A percentile compares a stretch with the other conserved stretches of the same genome.
Evolutionary conservation across 2,797 vertebrate species (phyloP).

Genomic region (Coreius guichenoti): DNA sequence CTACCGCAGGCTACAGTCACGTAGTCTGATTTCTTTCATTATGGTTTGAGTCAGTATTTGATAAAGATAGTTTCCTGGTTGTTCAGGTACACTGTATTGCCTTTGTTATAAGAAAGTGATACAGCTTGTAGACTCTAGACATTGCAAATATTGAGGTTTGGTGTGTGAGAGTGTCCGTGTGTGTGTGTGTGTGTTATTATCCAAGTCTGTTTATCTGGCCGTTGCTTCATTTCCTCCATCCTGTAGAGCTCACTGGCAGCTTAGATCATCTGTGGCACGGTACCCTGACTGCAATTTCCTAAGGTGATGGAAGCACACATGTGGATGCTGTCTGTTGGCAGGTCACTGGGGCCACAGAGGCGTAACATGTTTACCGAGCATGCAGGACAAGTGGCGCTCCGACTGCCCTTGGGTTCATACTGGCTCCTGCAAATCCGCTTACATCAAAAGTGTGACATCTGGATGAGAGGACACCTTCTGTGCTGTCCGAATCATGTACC

Average conservation of each 20-base stretch:
- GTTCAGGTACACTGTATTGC: constrained; percentile 16
- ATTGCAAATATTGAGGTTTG: constrained; percentile 15
- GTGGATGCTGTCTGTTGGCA: constrained; percentile 11
- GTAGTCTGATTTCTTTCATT: not conserved
- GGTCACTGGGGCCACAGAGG: constrained; percentile 12
- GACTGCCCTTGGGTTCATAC: not conserved
- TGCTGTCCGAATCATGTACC: constrained; percentile 18
- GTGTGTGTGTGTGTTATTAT: not conserved
- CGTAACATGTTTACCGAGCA: constrained; percentile 36
- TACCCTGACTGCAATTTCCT: constrained; percentile 29
- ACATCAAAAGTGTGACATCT: constrained; percentile 7
- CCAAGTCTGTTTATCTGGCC: constrained; percentile 37
- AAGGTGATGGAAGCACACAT: constrained; percentile 30
- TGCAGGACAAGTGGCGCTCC: constrained; percentile 27
- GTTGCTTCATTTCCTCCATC: constrained; percentile 45
- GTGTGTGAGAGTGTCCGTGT: not conserved
- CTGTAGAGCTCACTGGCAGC: constrained; percentile 30
- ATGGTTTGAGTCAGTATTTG: constrained; percentile 26
- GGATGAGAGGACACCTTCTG: constrained; percentile 16
- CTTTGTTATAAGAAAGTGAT: constrained; percentile 35
- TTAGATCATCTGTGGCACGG: constrained; percentile 14
- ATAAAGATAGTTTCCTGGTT: constrained; percentile 18
- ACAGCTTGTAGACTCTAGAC: constrained; percentile 28
- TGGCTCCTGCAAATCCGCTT: constrained; percentile 39
- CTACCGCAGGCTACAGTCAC: constrained; percentile 4